These are phyloP conservation scores for Lerema accius DNA, from an alignment of 1,140 invertebrate species.

Conservation along the genomic window DNA sequence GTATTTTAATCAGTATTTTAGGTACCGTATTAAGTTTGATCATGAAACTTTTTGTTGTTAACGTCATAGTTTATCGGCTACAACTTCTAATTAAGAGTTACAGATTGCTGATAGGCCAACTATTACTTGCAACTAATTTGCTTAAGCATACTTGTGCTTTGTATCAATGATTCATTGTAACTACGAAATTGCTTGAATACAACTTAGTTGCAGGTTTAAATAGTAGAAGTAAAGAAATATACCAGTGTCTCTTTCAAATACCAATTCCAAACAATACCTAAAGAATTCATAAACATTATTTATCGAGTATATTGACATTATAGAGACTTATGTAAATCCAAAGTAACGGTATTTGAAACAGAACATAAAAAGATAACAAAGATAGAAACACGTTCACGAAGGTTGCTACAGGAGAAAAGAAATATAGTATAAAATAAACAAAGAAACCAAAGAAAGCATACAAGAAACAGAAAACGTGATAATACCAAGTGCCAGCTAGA, in stretches of 20 bases:
- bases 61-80: constrained; percentile 2
- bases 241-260: constrained; percentile 18
- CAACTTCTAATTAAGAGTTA: neutral
- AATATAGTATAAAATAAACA: constrained; percentile 48
- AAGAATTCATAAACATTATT: neutral
- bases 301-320: neutral
- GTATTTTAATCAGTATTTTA: constrained; percentile 9
- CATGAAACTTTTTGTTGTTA: neutral
- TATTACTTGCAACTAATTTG: constrained; percentile 27
- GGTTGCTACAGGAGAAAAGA: constrained; percentile 67
- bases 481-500: constrained; percentile 77
- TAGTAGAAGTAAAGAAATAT: constrained; percentile 12
- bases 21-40: constrained; percentile 5
- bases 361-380: constrained; percentile 25
- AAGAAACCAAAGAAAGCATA: constrained; percentile 65
- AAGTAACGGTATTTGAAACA: constrained; percentile 18
- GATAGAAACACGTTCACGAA: constrained; percentile 43
- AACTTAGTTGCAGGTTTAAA: constrained; percentile 19
- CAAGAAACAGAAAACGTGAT: constrained; percentile 69
- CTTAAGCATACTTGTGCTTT: constrained; percentile 16
- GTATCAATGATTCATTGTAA: neutral
- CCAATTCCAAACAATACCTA: neutral
- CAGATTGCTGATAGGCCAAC: constrained; percentile 15
- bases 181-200: constrained; percentile 1
- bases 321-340: neutral